phyloP scores from a whole-genome alignment of 2,113 vertebrate species.

The Peromyscus leucopus region DNA sequence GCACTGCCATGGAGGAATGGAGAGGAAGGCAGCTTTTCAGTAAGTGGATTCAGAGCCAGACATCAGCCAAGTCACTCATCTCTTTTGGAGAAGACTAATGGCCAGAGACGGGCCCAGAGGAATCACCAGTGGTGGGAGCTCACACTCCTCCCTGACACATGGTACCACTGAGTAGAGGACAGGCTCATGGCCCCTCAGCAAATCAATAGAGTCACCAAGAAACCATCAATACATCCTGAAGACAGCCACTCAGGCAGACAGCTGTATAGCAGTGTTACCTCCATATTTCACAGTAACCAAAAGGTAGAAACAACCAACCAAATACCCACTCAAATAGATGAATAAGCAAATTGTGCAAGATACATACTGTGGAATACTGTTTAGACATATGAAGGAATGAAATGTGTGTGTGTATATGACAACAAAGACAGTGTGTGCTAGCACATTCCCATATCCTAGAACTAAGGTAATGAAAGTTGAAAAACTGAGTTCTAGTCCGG shows the following conservation, averaged over 20 bases:
- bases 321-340: background rate
- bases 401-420: background rate
- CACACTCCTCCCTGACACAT: background rate
- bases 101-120: background rate
- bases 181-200: background rate
- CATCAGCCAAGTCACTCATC: too few relatives aligned
- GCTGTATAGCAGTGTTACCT: accelerated
- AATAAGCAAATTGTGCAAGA: background rate
- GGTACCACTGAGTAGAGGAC: background rate
- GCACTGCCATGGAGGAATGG: background rate
- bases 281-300: background rate
- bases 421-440: background rate
- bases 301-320: background rate
- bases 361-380: too few relatives aligned
- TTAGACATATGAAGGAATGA: background rate
- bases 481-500: background rate
- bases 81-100: background rate
- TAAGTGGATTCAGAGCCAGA: background rate
- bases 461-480: background rate
- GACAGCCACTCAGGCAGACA: background rate
- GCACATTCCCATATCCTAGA: background rate
- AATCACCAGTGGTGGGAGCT: background rate
- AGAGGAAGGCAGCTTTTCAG: background rate
- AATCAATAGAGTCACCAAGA: background rate
- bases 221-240: background rate